Evolutionary conservation across 2,797 vertebrate genomes (phyloP).

Genomic region (Adrianichthys oophorus): DNA sequence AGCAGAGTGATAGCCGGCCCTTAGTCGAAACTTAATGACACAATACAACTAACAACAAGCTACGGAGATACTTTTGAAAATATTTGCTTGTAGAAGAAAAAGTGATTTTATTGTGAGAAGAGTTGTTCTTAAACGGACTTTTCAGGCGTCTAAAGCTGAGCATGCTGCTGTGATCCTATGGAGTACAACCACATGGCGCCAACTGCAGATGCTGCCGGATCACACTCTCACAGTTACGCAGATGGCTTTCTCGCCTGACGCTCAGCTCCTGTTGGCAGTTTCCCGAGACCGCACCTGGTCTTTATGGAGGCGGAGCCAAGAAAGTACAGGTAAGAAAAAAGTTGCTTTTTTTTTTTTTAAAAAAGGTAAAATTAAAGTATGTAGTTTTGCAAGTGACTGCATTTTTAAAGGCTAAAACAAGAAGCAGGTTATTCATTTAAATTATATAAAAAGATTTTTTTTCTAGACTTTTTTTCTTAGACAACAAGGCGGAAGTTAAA

Average conservation of each 20-base stretch:
- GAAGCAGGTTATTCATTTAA: no score
- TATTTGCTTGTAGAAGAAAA: background rate
- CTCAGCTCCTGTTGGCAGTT: slow-evolving; percentile 87
- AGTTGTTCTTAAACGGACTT: slow-evolving; percentile 1
- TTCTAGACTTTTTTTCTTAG: no score
- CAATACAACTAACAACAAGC: no score
- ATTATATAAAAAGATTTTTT: no score
- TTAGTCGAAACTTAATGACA: no score
- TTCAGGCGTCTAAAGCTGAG: slow-evolving; percentile 90
- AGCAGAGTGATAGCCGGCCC: no score
- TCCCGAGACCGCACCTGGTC: slow-evolving; percentile 97
- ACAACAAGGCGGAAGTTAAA: no score
- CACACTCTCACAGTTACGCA: slow-evolving; percentile 96
- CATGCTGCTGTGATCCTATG: slow-evolving; percentile 93
- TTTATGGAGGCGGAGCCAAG: slow-evolving; percentile 83
- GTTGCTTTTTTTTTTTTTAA: no score
- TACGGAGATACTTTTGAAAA: no score
- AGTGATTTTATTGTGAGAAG: background rate
- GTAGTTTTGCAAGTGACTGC: background rate
- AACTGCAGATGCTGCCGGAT: slow-evolving; percentile 85
- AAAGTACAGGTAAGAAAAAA: slow-evolving; percentile 76
- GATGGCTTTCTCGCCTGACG: slow-evolving; percentile 92
- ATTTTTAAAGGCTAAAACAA: background rate
- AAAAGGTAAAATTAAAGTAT: background rate
- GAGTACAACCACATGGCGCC: slow-evolving; percentile 88